Conservation (phyloP, 2,797 vertebrate species). For the Parambassis ranga region DNA sequence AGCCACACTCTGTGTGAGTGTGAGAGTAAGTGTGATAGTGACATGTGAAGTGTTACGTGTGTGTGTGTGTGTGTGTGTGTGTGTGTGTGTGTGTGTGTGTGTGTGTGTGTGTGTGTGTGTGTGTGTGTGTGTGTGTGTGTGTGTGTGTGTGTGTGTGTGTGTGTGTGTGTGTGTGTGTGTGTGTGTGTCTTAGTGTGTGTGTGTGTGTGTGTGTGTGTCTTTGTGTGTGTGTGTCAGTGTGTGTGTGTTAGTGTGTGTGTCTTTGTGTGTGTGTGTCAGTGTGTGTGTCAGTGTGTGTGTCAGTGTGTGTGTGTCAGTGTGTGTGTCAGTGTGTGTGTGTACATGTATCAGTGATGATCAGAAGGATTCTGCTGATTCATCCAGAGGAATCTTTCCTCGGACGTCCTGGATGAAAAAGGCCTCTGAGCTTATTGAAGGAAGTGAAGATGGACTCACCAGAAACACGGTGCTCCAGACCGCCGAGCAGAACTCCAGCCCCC, state of each 20-base stretch:
- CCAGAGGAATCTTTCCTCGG: too few relatives aligned
- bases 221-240: not conserved
- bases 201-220: not conserved
- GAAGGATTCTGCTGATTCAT: too few relatives aligned
- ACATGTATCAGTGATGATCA: too few relatives aligned
- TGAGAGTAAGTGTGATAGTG: slow-evolving; percentile 16
- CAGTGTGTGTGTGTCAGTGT: not conserved
- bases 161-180: not conserved
- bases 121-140: not conserved
- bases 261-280: not conserved
- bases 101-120: not conserved
- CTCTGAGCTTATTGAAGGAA: too few relatives aligned
- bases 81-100: not conserved
- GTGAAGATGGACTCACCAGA: too few relatives aligned
- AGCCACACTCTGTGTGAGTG: not conserved
- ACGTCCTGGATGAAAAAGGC: too few relatives aligned
- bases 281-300: not conserved
- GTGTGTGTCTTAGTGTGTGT: not conserved
- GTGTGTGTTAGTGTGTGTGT: not conserved
- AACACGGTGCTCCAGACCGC: too few relatives aligned
- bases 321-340: too few relatives aligned
- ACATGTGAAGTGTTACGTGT: not conserved
- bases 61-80: not conserved
- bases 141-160: not conserved
- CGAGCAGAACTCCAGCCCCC: too few relatives aligned